Evolutionary conservation across 2,797 vertebrate genomes (phyloP).

Genomic region (Myiotriccus ornatus): DNA sequence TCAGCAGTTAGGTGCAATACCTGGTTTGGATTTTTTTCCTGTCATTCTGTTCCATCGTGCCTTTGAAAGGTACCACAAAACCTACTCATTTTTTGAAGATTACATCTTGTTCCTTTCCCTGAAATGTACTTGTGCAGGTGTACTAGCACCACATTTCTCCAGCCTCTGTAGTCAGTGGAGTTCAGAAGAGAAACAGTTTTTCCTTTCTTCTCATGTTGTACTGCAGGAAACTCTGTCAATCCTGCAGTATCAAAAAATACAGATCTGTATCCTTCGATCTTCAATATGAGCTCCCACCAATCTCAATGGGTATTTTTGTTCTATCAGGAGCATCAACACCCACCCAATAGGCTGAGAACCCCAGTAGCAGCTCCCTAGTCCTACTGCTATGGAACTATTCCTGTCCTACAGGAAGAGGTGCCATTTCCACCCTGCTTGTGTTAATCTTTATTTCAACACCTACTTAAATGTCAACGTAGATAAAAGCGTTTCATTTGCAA

Average conservation of each 20-base stretch:
- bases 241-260: background rate
- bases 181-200: background rate
- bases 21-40: background rate
- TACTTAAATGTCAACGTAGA: conserved; percentile 23
- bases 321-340: background rate
- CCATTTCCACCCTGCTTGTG: background rate
- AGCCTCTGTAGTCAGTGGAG: background rate
- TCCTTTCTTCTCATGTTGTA: background rate
- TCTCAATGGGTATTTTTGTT: background rate
- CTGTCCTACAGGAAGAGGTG: background rate
- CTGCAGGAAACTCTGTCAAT: background rate
- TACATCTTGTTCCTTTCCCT: background rate
- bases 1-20: background rate
- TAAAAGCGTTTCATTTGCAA: conserved; percentile 23
- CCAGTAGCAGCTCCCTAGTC: background rate
- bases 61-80: background rate
- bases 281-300: background rate
- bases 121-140: background rate
- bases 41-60: background rate
- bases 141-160: background rate
- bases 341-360: background rate
- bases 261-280: background rate
- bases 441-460: conserved; percentile 54
- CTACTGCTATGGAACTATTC: background rate
- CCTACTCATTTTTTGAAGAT: background rate